Percentiles rank a stretch among this genome's conserved stretches.
These are phyloP conservation scores for Emydura subglobosa DNA, from an alignment of 2,113 vertebrate species.

Conservation along the genomic window DNA sequence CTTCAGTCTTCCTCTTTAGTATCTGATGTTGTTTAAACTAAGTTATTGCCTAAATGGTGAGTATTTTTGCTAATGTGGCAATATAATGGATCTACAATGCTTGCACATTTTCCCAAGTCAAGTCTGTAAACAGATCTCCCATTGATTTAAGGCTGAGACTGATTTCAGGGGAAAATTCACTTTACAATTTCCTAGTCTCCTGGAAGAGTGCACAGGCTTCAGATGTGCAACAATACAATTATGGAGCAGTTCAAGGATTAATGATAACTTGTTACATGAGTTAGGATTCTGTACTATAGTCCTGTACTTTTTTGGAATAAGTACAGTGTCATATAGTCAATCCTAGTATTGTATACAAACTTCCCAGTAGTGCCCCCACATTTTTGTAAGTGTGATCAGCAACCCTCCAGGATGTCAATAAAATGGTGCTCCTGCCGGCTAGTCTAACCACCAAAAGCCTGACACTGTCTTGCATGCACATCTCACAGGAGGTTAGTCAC, in stretches of 20 bases:
- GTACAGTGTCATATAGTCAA: neutral
- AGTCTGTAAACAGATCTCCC: neutral
- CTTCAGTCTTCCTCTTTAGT: neutral
- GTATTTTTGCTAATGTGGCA: neutral
- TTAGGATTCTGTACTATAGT: slow-evolving; percentile 1
- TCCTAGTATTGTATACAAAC: neutral
- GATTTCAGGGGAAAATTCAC: neutral
- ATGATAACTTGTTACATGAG: neutral
- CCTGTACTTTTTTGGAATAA: neutral
- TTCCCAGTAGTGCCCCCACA: neutral
- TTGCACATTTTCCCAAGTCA: neutral
- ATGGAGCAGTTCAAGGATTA: neutral
- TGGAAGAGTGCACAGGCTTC: neutral
- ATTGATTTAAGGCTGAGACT: neutral
- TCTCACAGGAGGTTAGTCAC: neutral
- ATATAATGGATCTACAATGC: neutral
- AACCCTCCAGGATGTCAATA: neutral
- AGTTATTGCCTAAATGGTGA: neutral
- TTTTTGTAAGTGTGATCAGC: neutral
- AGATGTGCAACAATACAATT: neutral
- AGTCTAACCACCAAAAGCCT: neutral
- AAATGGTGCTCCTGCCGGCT: neutral
- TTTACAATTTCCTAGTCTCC: neutral
- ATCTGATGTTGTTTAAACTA: neutral
- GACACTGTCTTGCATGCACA: neutral